phyloP scores from a whole-genome alignment of 2,888 invertebrate genomes.

The Athalia circularis region DNA sequence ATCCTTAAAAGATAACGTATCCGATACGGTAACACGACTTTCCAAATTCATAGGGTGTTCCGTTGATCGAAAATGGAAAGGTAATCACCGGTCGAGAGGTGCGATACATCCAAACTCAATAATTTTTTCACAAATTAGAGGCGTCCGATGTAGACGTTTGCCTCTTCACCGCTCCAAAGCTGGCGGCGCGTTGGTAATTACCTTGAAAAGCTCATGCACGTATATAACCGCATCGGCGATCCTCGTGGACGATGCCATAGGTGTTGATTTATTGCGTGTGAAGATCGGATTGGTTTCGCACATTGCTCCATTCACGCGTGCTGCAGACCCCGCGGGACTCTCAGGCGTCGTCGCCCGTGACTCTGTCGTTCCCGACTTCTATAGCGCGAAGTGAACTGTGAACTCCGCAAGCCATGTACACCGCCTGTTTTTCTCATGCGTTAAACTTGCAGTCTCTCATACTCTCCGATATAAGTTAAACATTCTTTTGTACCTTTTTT shows the following conservation, averaged over 20 bases:
- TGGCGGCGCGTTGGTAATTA: slow-evolving; percentile 8
- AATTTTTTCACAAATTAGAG: no score
- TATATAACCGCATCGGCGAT: neutral
- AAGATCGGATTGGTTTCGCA: slow-evolving; percentile 42
- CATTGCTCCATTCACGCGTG: slow-evolving; percentile 1
- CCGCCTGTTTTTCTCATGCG: neutral
- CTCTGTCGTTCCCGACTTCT: slow-evolving; percentile 36
- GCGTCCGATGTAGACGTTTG: no score
- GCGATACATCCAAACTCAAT: no score
- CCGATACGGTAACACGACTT: no score
- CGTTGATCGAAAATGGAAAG: no score
- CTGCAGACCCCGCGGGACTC: neutral
- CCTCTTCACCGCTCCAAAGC: no score
- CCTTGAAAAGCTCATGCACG: neutral
- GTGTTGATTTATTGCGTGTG: slow-evolving; percentile 43
- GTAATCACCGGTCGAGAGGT: neutral
- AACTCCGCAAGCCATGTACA: neutral
- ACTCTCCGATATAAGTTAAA: neutral
- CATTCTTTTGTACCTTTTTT: neutral
- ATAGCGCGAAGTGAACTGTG: slow-evolving; percentile 31
- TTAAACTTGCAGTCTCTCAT: slow-evolving; percentile 10
- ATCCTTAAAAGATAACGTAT: neutral
- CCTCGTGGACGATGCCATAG: slow-evolving; percentile 14
- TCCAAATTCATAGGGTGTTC: no score
- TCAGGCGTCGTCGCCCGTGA: slow-evolving; percentile 24